These are phyloP conservation scores for Steromphala cineraria DNA, from an alignment of 2,888 invertebrate genomes.

Conservation along the genomic window DNA sequence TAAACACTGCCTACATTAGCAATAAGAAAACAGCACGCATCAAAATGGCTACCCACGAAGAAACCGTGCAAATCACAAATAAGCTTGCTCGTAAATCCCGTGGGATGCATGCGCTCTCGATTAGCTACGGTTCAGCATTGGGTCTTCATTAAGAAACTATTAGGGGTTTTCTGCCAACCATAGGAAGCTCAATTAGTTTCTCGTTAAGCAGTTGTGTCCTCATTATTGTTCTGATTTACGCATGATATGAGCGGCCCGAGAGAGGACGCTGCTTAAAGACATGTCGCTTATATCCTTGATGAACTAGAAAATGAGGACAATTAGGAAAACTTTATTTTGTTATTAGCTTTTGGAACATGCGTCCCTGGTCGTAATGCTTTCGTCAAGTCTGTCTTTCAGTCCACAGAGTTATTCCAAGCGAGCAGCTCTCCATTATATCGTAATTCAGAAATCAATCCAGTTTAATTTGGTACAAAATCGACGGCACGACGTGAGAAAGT, in stretches of 20 bases:
- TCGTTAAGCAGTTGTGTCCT: neutral
- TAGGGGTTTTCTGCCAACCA: neutral
- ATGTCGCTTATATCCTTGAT: slow-evolving; percentile 13
- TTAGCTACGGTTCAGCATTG: slow-evolving; percentile 1
- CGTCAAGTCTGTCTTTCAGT: no score
- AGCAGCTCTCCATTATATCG: no score
- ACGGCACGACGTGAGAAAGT: no score
- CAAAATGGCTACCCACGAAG: neutral
- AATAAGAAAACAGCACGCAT: neutral
- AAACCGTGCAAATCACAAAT: slow-evolving; percentile 7
- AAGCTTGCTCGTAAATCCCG: slow-evolving; percentile 1
- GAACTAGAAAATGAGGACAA: slow-evolving; percentile 9
- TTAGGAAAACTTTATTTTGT: neutral
- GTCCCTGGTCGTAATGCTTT: no score
- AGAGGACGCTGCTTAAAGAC: slow-evolving; percentile 13
- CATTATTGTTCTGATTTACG: slow-evolving; percentile 5
- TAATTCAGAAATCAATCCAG: no score
- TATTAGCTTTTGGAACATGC: no score
- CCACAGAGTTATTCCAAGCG: no score
- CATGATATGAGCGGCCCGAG: neutral
- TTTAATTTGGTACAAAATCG: no score
- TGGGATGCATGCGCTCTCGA: neutral
- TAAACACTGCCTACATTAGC: neutral
- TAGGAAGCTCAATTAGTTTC: neutral
- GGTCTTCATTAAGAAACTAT: slow-evolving; percentile 1